These are phyloP conservation scores for Ciconia maguari DNA, from an alignment of 2,113 vertebrate genomes.

Conservation along the genomic window DNA sequence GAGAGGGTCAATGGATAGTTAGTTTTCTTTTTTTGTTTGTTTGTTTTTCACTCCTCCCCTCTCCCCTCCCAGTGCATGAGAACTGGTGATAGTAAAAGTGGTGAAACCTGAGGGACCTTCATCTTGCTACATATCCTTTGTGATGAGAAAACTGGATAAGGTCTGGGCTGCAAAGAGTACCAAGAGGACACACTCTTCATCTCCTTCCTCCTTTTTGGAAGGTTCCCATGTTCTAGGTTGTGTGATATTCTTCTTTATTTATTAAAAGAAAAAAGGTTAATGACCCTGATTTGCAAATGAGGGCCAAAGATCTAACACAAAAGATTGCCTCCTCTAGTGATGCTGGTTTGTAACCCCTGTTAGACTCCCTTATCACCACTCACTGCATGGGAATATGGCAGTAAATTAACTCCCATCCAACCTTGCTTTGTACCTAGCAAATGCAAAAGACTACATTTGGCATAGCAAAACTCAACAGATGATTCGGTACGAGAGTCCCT, in stretches of 20 bases:
- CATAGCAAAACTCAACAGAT: not conserved
- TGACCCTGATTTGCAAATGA: not conserved
- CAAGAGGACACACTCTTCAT: not conserved
- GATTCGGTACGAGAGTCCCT: not conserved
- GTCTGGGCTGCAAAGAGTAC: not conserved
- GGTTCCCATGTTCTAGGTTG: too few species aligned
- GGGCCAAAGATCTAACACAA: not conserved
- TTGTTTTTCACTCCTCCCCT: not conserved
- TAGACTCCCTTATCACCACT: not conserved
- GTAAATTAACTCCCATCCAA: not conserved
- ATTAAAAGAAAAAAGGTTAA: not conserved
- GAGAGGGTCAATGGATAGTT: not conserved
- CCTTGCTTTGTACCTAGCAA: not conserved
- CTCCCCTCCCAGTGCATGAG: not conserved
- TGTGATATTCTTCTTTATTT: too few species aligned
- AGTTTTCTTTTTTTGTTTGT: not conserved
- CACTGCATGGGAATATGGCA: not conserved
- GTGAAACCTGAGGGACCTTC: not conserved
- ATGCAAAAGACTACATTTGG: not conserved
- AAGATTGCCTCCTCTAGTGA: not conserved
- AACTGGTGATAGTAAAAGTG: not conserved
- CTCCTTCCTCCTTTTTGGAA: not conserved
- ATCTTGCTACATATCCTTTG: not conserved
- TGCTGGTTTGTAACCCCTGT: not conserved
- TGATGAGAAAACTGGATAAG: not conserved